phyloP scores from a whole-genome alignment of 2,797 vertebrate genomes.

The Stomatorhinus walkeri region DNA sequence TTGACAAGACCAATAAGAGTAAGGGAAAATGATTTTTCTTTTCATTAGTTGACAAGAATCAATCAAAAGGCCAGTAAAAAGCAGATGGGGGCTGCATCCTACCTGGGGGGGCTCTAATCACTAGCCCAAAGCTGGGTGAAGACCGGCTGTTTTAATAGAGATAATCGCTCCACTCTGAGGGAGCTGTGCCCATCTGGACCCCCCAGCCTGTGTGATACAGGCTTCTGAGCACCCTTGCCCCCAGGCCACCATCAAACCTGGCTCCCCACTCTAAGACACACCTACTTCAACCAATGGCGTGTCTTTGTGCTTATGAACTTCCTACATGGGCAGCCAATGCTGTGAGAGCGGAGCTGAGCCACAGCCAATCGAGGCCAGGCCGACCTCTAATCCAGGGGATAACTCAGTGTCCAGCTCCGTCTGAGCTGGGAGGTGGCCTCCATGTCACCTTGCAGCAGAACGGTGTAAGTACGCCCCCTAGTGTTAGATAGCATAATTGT shows the following conservation, averaged over 20 bases:
- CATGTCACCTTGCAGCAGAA: background rate
- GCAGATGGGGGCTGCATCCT: background rate
- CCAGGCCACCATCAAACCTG: background rate
- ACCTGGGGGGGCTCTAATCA: background rate
- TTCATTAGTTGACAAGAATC: background rate
- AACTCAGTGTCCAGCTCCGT: background rate
- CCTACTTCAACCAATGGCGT: background rate
- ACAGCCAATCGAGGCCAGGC: background rate
- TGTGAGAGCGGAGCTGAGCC: background rate
- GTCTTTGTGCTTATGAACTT: background rate
- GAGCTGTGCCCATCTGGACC: background rate
- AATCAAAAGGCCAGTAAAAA: background rate
- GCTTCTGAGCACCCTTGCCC: background rate
- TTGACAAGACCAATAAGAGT: background rate
- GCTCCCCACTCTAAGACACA: background rate
- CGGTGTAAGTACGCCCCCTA: slow-evolving; percentile 10
- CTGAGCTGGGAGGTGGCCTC: background rate
- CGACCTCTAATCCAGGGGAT: background rate
- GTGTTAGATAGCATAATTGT: background rate
- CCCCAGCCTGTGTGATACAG: background rate
- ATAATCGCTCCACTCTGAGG: background rate
- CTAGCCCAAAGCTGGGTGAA: background rate
- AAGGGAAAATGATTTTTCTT: background rate
- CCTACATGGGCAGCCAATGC: background rate
- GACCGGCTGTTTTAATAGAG: background rate